Base-by-base conservation (phyloP, 2,113 vertebrate genomes). In the Empidonax traillii region DNA sequence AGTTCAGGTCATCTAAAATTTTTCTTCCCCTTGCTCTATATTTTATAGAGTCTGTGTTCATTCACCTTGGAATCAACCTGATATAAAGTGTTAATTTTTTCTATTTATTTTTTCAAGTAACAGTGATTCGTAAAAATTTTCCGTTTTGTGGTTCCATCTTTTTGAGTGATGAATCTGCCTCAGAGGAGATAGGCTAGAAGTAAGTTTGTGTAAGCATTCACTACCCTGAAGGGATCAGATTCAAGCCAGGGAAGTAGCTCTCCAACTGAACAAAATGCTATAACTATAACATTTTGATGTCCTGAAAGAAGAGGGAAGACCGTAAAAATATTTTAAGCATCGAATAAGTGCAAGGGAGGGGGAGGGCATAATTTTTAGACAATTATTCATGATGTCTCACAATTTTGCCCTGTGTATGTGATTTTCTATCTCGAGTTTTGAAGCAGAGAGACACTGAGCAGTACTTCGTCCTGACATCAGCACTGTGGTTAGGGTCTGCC, bases 401-500 rank as follows among this genome's bases (percentile, higher is more conserved):
- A 30, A 24, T 44, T 74, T 52, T 53, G 20, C 65, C 33, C 24
- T 12, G 2, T 61, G 12, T 20, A 3, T 56, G 1, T 33, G 66
- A 14, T 44, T 89, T 80, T 55, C 27, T 10, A 16, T 47, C 39
- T 46, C 3, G 19, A 12, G 10, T n/a, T 67, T 43, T 30, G 46
- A 51, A 55, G n/a, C 67, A 28, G 62, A 66, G 49, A 25, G 25
- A 16, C 2, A 6, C 41, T 58, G 37, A 47, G 83, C 31, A 30
- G 2, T 17, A 23, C 35, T 33, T 43, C 43, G 6, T 0, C 5
- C 28, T 53, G 51, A 12, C 33, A 9, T 41, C 44, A n/a, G 47
- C 0, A 2, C 76, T 67, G 72, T 41, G 58, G 10, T 63, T 55
- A 56, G 59, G 0, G 0, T 59, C 17, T 58, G 24, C 43, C 10